phyloP scores from a whole-genome alignment of 2,888 invertebrate species.

The Eilema depressum region DNA sequence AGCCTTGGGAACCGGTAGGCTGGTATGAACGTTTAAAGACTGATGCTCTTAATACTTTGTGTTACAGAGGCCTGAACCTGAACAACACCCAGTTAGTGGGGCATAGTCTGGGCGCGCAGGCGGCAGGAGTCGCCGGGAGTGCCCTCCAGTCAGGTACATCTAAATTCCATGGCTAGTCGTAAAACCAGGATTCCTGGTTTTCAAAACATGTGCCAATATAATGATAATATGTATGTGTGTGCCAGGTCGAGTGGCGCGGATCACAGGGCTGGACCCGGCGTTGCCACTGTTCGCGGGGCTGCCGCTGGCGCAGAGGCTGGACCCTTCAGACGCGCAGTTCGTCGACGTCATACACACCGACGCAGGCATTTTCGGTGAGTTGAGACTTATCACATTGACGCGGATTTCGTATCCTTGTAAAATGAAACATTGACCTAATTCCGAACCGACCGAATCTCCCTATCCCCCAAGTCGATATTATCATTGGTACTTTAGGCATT shows the following conservation, averaged over 20 bases:
- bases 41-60: neutral
- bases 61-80: conserved; percentile 81
- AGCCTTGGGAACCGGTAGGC: no score
- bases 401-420: no score
- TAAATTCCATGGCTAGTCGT: no score
- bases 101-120: conserved; percentile 88
- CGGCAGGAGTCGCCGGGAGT: conserved; percentile 88
- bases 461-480: no score
- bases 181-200: neutral
- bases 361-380: conserved; percentile 83
- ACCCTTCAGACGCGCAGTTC: conserved; percentile 87
- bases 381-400: no score
- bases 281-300: conserved; percentile 87
- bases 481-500: no score
- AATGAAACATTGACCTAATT: no score
- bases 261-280: conserved; percentile 89
- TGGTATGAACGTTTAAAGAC: no score
- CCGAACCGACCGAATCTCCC: no score
- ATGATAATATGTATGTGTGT: neutral
- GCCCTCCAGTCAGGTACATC: conserved; percentile 80
- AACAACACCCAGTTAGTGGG: conserved; percentile 88
- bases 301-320: conserved; percentile 83
- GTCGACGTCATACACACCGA: conserved; percentile 89
- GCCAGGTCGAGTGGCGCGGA: conserved; percentile 80
- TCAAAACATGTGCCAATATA: no score